These are phyloP conservation scores for Medauroidea extradentata DNA, from an alignment of 1,140 invertebrate genomes.

Conservation along the genomic window DNA sequence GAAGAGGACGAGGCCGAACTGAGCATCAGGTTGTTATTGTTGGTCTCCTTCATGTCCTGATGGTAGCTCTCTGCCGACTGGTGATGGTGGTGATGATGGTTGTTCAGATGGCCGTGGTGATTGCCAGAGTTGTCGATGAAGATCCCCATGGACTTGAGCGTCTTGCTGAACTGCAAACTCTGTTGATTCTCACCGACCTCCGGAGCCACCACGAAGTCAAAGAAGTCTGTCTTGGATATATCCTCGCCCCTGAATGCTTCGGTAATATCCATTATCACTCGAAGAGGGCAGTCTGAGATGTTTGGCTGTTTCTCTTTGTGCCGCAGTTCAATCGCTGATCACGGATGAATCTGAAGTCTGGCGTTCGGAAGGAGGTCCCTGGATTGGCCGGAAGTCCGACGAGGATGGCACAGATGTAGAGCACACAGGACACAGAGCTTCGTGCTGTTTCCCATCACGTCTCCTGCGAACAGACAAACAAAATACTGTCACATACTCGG, in stretches of 20 bases:
- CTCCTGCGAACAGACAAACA: no score
- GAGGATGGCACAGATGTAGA: no score
- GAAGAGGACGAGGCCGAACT: not conserved
- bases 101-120: not conserved
- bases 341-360: no score
- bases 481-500: no score
- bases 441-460: no score
- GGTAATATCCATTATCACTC: conserved; percentile 63
- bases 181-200: conserved; percentile 11
- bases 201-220: conserved; percentile 78
- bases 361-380: no score
- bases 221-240: conserved; percentile 74
- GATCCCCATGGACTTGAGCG: conserved; percentile 22
- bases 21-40: conserved; percentile 51
- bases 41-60: conserved; percentile 59
- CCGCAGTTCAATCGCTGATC: no score
- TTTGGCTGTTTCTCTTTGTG: no score
- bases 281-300: no score
- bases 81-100: conserved; percentile 20
- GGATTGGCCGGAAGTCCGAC: no score
- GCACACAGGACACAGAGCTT: no score
- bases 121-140: conserved; percentile 6
- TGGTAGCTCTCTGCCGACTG: conserved; percentile 26
- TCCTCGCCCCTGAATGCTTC: conserved; percentile 71
- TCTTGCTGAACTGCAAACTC: conserved; percentile 9